These are phyloP conservation scores for Drosophila kurseongensis DNA, from an alignment of 1,140 invertebrate species.

Conservation along the genomic window DNA sequence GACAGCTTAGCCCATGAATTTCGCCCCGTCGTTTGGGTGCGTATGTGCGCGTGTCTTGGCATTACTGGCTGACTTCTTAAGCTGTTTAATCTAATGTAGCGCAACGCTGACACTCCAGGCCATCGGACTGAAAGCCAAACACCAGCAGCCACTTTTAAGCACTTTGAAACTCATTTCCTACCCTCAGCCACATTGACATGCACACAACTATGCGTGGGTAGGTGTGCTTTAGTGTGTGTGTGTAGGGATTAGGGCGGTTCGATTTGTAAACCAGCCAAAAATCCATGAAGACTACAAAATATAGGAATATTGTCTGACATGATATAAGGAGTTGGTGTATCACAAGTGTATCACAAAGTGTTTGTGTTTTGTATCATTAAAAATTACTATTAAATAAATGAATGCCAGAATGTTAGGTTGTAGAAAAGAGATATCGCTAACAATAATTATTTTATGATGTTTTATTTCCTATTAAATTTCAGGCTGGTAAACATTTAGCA, in stretches of 20 bases:
- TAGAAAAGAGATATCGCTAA: too few relatives aligned
- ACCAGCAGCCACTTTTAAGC: slow-evolving; percentile 73
- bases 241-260: slow-evolving; percentile 5
- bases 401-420: too few relatives aligned
- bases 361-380: too few relatives aligned
- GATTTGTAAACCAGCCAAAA: not conserved
- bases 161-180: slow-evolving; percentile 80
- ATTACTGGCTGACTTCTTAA: slow-evolving; percentile 68
- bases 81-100: slow-evolving; percentile 78
- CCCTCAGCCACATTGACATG: slow-evolving; percentile 69
- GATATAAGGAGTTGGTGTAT: too few relatives aligned
- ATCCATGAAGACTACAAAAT: too few relatives aligned
- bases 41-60: slow-evolving; percentile 30
- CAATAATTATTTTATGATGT: too few relatives aligned
- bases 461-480: too few relatives aligned
- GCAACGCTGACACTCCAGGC: slow-evolving; percentile 53
- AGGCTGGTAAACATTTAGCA: too few relatives aligned
- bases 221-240: not conserved
- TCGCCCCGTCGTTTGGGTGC: slow-evolving; percentile 1
- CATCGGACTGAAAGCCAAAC: slow-evolving; percentile 52
- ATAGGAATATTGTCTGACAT: too few relatives aligned
- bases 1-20: slow-evolving; percentile 61
- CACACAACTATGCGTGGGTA: slow-evolving; percentile 37
- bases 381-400: too few relatives aligned
- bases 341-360: too few relatives aligned